Conservation (phyloP, 2,888 invertebrate genomes). For the Nomada hirtipes region DNA sequence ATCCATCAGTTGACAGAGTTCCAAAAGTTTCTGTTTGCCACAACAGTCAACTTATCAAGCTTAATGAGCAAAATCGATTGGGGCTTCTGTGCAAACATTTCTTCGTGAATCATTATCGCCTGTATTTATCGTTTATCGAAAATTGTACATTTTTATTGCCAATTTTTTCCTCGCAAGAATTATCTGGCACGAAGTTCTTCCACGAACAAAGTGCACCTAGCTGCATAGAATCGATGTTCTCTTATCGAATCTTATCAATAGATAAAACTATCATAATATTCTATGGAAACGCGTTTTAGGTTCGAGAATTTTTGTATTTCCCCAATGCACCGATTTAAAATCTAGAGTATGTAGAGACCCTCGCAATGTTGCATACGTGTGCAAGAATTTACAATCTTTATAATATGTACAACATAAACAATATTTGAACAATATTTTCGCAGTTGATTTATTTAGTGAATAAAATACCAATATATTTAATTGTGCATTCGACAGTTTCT, state of each 20-base stretch:
- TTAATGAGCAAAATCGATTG: not conserved
- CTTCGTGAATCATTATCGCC: not conserved
- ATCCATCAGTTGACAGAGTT: not conserved
- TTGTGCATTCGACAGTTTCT: no score
- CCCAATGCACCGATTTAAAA: no score
- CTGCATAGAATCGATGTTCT: not conserved
- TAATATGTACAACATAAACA: no score
- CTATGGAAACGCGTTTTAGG: not conserved
- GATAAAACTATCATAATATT: slow-evolving; percentile 6
- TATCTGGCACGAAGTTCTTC: not conserved
- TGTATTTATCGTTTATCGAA: not conserved
- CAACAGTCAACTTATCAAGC: not conserved
- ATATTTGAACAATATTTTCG: no score
- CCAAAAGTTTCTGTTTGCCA: not conserved
- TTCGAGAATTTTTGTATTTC: not conserved
- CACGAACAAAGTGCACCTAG: not conserved
- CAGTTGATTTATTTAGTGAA: no score
- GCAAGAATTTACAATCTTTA: no score
- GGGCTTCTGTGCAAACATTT: not conserved
- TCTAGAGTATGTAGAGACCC: not conserved
- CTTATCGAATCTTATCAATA: slow-evolving; percentile 16
- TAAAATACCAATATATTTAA: no score
- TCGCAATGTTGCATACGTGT: no score
- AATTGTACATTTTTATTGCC: not conserved
- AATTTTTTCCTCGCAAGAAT: not conserved